These are phyloP conservation scores for Neolamprologus kungweensis DNA, from an alignment of 2,113 vertebrate species.

Conservation along the genomic window DNA sequence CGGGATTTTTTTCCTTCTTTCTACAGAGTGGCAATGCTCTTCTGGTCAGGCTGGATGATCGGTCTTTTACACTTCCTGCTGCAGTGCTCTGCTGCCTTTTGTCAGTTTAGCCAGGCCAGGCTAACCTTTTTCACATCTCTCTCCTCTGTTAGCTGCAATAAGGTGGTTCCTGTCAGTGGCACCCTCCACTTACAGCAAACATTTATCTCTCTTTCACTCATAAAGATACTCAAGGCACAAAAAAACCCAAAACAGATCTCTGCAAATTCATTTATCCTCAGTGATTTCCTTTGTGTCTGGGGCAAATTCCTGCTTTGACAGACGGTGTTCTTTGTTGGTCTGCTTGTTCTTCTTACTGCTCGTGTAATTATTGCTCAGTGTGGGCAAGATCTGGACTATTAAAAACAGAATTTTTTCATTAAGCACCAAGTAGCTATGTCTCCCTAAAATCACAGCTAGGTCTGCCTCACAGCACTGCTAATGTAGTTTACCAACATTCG, in stretches of 20 bases:
- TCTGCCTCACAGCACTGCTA: not conserved
- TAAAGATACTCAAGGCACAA: not conserved
- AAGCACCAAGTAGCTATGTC: not conserved
- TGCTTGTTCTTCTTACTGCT: not conserved
- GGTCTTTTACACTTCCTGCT: not conserved
- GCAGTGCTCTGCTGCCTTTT: not conserved
- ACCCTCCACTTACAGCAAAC: not conserved
- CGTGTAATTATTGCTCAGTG: not conserved
- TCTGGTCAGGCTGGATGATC: not conserved
- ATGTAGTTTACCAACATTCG: not conserved
- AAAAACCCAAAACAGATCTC: not conserved
- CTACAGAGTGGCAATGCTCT: not conserved
- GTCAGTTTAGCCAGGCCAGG: not conserved
- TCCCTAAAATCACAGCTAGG: not conserved
- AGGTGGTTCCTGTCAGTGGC: not conserved
- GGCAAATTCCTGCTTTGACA: not conserved
- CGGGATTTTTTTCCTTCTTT: not conserved
- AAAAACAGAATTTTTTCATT: not conserved
- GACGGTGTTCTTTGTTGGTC: not conserved
- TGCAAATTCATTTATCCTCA: not conserved
- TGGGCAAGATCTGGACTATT: not conserved
- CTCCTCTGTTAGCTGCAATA: not conserved
- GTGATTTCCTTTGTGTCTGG: not conserved
- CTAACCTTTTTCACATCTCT: not conserved
- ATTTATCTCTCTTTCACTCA: not conserved